These are phyloP conservation scores for Danio tinwini DNA, from an alignment of 2,797 vertebrate genomes.

Conservation along the genomic window DNA sequence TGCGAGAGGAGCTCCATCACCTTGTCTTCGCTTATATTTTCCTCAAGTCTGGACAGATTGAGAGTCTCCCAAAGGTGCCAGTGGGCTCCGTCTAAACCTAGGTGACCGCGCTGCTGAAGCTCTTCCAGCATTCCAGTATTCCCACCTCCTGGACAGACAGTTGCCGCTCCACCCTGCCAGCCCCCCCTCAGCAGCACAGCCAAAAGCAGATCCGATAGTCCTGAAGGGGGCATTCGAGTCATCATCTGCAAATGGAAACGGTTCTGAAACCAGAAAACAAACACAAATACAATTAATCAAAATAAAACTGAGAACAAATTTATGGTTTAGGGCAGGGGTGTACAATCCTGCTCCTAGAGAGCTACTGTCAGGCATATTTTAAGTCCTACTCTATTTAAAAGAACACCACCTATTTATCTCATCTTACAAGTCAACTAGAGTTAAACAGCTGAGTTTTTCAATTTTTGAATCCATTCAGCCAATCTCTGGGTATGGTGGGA, in stretches of 20 bases:
- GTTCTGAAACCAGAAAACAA: constrained; percentile 75
- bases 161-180: constrained; percentile 82
- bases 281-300: not conserved
- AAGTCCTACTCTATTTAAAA: no score
- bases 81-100: constrained; percentile 61
- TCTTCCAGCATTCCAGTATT: constrained; percentile 78
- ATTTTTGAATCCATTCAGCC: no score
- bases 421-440: no score
- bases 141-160: constrained; percentile 86
- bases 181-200: constrained; percentile 79
- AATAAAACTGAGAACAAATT: not conserved
- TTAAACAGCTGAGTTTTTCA: no score
- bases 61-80: constrained; percentile 83
- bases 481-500: no score
- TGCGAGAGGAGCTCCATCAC: constrained; percentile 75
- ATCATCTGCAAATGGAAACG: constrained; percentile 91
- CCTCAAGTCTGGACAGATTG: constrained; percentile 78
- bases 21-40: constrained; percentile 65
- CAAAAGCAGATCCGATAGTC: constrained; percentile 83
- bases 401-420: no score
- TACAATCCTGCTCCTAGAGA: no score
- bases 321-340: not conserved
- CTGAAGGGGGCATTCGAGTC: constrained; percentile 83
- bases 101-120: constrained; percentile 75
- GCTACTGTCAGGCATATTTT: no score